These are phyloP conservation scores for Heliothis subflexa DNA, from an alignment of 1,140 invertebrate genomes.

Conservation along the genomic window DNA sequence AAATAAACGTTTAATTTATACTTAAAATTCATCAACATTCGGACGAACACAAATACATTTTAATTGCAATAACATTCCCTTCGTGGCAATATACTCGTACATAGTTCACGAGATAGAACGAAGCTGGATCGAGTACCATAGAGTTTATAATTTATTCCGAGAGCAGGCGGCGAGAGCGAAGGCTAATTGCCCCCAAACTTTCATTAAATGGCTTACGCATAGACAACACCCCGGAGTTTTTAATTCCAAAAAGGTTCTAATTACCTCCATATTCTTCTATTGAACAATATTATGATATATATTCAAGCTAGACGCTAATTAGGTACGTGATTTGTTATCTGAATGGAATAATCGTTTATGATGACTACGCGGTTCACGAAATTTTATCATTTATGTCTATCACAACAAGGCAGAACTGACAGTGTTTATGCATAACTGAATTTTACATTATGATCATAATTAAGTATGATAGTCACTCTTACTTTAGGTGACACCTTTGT, in stretches of 20 bases:
- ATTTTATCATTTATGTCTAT: not conserved
- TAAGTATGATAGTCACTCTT: no score
- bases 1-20: conserved; percentile 9
- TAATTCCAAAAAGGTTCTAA: conserved; percentile 53
- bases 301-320: not conserved
- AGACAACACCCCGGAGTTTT: conserved; percentile 41
- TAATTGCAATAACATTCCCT: conserved; percentile 24
- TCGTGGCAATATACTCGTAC: conserved; percentile 1
- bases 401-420: not conserved
- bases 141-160: conserved; percentile 71
- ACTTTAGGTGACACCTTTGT: no score
- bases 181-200: conserved; percentile 70
- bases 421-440: not conserved
- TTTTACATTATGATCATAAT: not conserved
- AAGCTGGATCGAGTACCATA: conserved; percentile 10
- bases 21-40: conserved; percentile 1
- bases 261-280: conserved; percentile 10
- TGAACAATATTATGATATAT: not conserved
- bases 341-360: not conserved
- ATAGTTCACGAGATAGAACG: conserved; percentile 25
- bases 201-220: conserved; percentile 65
- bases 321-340: not conserved
- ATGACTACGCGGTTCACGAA: not conserved
- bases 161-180: conserved; percentile 55
- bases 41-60: conserved; percentile 8